Evolutionary conservation across 2,797 vertebrate genomes (phyloP), one percentile per base, ranked within the genome.

Genomic region (Linurgus olivaceus): DNA sequence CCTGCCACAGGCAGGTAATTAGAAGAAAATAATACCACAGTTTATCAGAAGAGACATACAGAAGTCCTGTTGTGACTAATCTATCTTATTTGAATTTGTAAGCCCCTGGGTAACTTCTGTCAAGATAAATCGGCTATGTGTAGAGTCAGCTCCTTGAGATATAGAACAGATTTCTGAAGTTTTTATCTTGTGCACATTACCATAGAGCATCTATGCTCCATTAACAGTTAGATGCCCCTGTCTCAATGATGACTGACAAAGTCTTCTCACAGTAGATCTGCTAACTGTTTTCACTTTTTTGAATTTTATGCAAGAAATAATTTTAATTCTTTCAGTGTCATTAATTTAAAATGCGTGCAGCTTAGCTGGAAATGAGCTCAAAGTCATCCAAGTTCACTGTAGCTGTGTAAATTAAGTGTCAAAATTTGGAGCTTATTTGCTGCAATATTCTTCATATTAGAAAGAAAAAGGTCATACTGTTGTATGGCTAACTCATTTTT

Each of bases 11-110:
- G 68, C 78, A 91, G 78, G 62, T 90, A 87, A 88, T 89, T 66
- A 83, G 80, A 89, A 77, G 38, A 89, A 92, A 93, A 58, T 21
- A 85, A 50, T 54, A 87, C 11, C 54, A 85, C 11, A 44, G 57
- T 75, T 94, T 88, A 92, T 90, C 50, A 65, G 62, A 89, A 85
- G 28, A 89, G 75, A 92, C 54, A 74, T 33, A 37, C 5, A 78
- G 28, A 91, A 93, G 72, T 62, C 87, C 65, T 87, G 65, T 51
- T 93, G 79, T 84, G 76, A 91, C 73, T 84, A 78, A 94, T 76
- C 76, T 75, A 48, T 83, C 86, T 86, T 82, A 80, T 58, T 87
- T 57, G 68, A 79, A 83, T 80, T 91, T 93, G 17, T 73, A 40
- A 90, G 81, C 87, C 91, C 23, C 37, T 59, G n/a, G 92, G 35